These are phyloP conservation scores for Zonotrichia leucophrys DNA, from an alignment of 2,113 vertebrate species.

Conservation along the genomic window DNA sequence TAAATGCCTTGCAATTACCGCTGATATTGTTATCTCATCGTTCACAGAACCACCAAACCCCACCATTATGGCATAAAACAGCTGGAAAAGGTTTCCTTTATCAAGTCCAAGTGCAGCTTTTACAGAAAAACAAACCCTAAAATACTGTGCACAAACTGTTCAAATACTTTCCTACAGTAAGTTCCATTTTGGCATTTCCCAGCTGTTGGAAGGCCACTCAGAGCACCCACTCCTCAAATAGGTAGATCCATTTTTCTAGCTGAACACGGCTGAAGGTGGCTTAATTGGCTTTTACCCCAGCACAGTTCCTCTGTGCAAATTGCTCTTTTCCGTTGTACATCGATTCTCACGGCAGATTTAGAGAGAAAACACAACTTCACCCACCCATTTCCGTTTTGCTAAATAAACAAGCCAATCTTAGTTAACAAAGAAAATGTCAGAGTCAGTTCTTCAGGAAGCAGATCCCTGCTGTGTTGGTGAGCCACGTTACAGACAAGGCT, in stretches of 20 bases:
- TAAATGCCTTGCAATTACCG: not conserved
- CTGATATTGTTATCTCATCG: not conserved
- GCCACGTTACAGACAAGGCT: accelerated
- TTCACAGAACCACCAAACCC: not conserved
- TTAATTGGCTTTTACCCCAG: not conserved
- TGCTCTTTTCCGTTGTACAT: not conserved
- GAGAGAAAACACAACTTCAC: not conserved
- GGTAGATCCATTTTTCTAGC: not conserved
- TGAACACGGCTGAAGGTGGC: not conserved
- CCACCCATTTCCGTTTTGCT: not conserved
- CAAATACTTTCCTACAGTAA: not conserved
- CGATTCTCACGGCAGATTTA: not conserved
- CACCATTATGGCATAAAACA: not conserved
- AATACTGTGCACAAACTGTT: not conserved
- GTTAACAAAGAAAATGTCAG: not conserved
- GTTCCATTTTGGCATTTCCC: not conserved
- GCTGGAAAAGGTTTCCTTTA: not conserved
- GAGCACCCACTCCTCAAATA: not conserved
- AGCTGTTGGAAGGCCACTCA: not conserved
- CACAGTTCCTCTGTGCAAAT: not conserved
- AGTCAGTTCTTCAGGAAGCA: not conserved
- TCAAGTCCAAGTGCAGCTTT: not conserved
- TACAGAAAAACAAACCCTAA: not conserved
- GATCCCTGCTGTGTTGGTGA: not conserved
- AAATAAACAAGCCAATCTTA: not conserved